phyloP scores from a whole-genome alignment of 2,888 invertebrate species.

The Apeira syringaria region DNA sequence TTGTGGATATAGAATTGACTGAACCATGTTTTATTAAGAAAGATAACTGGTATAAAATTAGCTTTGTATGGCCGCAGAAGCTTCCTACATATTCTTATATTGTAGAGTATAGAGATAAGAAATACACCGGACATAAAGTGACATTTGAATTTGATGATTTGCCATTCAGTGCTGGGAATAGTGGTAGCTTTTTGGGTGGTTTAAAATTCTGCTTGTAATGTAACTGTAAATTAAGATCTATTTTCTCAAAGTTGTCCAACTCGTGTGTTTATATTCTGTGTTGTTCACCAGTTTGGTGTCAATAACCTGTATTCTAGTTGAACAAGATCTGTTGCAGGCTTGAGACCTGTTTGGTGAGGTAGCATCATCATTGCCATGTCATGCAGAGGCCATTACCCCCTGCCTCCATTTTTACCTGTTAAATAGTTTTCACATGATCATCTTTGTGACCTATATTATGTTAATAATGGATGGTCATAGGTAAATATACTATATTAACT shows the following conservation, averaged over 20 bases:
- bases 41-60: conserved; percentile 71
- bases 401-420: not conserved
- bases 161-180: conserved; percentile 44
- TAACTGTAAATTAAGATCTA: too few species aligned
- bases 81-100: conserved; percentile 62
- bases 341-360: conserved; percentile 19
- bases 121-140: conserved; percentile 57
- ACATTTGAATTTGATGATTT: conserved; percentile 73
- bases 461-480: too few species aligned
- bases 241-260: too few species aligned
- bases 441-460: too few species aligned
- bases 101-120: conserved; percentile 63
- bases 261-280: not conserved
- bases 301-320: conserved; percentile 26
- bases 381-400: conserved; percentile 15
- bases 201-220: conserved; percentile 70
- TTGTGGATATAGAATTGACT: conserved; percentile 64
- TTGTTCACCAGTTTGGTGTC: conserved; percentile 9
- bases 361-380: conserved; percentile 5
- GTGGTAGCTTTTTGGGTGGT: conserved; percentile 71
- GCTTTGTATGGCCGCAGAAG: conserved; percentile 65
- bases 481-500: too few species aligned
- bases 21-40: conserved; percentile 71
- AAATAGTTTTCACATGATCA: too few species aligned
- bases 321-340: conserved; percentile 19